Conservation (phyloP, 2,888 invertebrate genomes). For the Noctua pronuba region DNA sequence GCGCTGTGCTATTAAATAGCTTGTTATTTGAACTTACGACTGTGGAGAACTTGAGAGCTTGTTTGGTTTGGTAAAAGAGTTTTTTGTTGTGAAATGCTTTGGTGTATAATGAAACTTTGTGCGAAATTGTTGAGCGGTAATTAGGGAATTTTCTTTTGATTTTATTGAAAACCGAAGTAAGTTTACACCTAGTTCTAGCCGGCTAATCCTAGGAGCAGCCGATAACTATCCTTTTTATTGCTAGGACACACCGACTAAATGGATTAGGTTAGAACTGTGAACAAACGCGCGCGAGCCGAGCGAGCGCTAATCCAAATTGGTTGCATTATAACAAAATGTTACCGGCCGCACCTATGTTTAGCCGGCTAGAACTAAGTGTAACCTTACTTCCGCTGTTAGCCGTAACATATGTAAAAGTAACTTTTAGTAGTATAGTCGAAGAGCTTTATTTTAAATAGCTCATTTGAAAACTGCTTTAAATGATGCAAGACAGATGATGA, state of each 20-base stretch:
- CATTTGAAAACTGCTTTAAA: not conserved
- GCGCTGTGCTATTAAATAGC: slow-evolving; percentile 19
- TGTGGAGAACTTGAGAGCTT: not conserved
- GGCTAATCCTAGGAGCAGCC: too few relatives aligned
- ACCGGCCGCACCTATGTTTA: too few relatives aligned
- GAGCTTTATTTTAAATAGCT: not conserved
- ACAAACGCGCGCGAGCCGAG: too few relatives aligned
- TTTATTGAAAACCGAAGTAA: too few relatives aligned
- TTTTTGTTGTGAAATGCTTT: not conserved
- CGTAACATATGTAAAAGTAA: not conserved
- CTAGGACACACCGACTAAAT: too few relatives aligned
- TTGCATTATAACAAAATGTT: too few relatives aligned
- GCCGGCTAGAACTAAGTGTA: too few relatives aligned
- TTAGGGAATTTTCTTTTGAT: not conserved
- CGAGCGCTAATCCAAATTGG: too few relatives aligned
- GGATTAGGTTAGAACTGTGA: too few relatives aligned
- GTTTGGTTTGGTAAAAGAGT: not conserved
- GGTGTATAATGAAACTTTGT: not conserved
- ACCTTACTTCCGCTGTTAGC: too few relatives aligned
- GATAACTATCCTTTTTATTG: too few relatives aligned
- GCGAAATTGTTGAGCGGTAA: not conserved
- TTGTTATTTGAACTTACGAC: slow-evolving; percentile 33
- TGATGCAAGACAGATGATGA: not conserved
- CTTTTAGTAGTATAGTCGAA: not conserved
- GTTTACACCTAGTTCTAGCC: too few relatives aligned